These are phyloP conservation scores for Petrocephalus schoutedeni DNA, from an alignment of 2,797 vertebrate genomes.

Conservation along the genomic window DNA sequence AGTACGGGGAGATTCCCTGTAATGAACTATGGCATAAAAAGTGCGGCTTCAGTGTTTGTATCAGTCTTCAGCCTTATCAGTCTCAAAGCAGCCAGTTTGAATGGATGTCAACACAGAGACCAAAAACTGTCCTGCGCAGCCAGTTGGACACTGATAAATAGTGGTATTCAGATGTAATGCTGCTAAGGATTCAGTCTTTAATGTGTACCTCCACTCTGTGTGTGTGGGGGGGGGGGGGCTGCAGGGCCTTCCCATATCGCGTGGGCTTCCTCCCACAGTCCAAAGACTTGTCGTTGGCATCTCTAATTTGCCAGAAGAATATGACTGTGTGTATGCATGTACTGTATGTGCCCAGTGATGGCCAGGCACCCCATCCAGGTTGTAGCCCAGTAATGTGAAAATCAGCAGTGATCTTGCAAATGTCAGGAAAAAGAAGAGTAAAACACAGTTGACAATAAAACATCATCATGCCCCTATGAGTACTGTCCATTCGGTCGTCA, in stretches of 20 bases:
- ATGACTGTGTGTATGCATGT: too few relatives aligned
- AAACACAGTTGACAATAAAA: neutral
- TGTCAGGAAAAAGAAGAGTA: neutral
- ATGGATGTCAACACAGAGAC: neutral
- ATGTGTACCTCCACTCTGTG: neutral
- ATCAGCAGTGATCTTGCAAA: too few relatives aligned
- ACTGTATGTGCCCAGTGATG: too few relatives aligned
- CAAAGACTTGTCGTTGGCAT: neutral
- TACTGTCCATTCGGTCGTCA: neutral
- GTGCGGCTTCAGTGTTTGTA: neutral
- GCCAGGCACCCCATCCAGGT: too few relatives aligned
- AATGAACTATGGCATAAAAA: neutral
- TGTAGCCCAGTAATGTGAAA: too few relatives aligned
- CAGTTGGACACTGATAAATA: neutral
- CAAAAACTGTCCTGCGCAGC: neutral
- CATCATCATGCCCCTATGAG: neutral
- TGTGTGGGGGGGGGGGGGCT: neutral
- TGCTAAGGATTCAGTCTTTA: neutral
- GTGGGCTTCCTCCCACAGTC: neutral
- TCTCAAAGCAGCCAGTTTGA: neutral
- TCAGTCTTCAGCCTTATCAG: neutral
- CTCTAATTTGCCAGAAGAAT: neutral
- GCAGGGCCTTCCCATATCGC: neutral
- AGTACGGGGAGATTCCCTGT: neutral
- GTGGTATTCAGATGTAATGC: neutral